Evolutionary conservation across 2,888 invertebrate species (phyloP), one percentile per base, ranked within the genome.

Genomic region (Drosophila borealis): DNA sequence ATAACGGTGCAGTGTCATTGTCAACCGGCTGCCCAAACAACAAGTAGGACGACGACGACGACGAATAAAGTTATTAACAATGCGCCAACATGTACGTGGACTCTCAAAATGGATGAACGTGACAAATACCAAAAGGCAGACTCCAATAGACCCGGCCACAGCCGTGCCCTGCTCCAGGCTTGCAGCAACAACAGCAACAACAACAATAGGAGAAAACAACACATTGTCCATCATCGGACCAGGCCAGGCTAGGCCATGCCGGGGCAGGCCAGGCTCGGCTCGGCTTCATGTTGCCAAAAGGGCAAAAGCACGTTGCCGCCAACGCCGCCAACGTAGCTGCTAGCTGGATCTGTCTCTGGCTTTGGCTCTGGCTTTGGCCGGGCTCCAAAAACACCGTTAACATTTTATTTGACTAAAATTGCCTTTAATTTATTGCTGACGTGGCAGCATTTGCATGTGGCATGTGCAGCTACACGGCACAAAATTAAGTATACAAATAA

Each of bases 31-130:
- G 60, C 45, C 64, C 71, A 64, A 64, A 44, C 67, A 68, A 81
- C 79, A 84, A 89, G 82, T 84, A 89, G 89, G 78, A 83, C 89
- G 75, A 63, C 60, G 41, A 48, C 61, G 50, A 37, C 64, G 42
- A 41, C 51, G 70, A 88, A 89, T 80, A 84, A 87, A 88, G 88
- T 89, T 89, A 91, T 91, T 90, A 90, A 89, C 90, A 91, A 90
- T 90, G 90, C 90, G 81, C 73, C 90, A 85, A 84, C 90, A 80
- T 91, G 91, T 88, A 86, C 89, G 83, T 76, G 85, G 65, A 76
- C 69, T 88, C 90, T 89, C 70, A 88, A 90, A 90, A 91, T 83
- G 88, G 91, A 84, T 71, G 90, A 91, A 91, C 91, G 90, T 91
- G 91, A 90, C 91, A 91, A 91, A 90, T 90, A 90, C 83, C 81